Percentiles rank a stretch among this genome's conserved stretches.
These are phyloP conservation scores for Astropecten irregularis DNA, from an alignment of 53 echinoderm and acorn worm species.

Conservation along the genomic window DNA sequence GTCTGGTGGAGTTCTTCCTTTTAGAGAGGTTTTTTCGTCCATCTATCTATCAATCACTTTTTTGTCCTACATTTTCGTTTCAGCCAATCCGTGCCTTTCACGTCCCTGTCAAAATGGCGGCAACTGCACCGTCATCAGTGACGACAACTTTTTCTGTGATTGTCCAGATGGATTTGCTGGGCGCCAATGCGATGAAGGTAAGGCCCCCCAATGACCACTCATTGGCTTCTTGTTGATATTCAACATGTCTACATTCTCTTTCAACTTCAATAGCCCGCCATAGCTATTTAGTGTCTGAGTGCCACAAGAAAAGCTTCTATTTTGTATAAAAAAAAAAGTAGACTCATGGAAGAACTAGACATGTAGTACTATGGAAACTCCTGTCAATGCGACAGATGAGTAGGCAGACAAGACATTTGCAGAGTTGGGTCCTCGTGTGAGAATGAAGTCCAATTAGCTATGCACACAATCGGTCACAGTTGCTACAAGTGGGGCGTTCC, in stretches of 20 bases:
- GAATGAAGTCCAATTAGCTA: too few relatives aligned
- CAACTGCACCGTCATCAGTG: conserved; percentile 8
- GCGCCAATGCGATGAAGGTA: conserved; percentile 28
- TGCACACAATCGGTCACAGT: too few relatives aligned
- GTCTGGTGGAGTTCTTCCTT: too few relatives aligned
- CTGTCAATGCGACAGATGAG: too few relatives aligned
- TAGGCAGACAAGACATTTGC: too few relatives aligned
- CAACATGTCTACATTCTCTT: neutral
- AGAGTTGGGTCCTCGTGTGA: too few relatives aligned
- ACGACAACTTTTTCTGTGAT: neutral
- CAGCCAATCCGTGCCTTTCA: conserved; percentile 39
- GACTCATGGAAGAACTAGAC: too few relatives aligned
- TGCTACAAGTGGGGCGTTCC: too few relatives aligned
- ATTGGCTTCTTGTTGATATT: neutral
- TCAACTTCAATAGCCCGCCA: neutral
- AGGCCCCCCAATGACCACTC: neutral
- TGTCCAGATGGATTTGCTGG: conserved; percentile 29
- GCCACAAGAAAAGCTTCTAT: too few relatives aligned
- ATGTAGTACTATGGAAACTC: too few relatives aligned
- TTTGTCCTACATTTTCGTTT: neutral
- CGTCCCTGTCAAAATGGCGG: conserved; percentile 42
- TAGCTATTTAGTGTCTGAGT: too few relatives aligned
- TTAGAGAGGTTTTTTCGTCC: neutral
- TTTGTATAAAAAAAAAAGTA: too few relatives aligned
- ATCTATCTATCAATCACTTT: neutral